Conservation (phyloP, 2,797 vertebrate species). For the Sebastes oblongus region DNA sequence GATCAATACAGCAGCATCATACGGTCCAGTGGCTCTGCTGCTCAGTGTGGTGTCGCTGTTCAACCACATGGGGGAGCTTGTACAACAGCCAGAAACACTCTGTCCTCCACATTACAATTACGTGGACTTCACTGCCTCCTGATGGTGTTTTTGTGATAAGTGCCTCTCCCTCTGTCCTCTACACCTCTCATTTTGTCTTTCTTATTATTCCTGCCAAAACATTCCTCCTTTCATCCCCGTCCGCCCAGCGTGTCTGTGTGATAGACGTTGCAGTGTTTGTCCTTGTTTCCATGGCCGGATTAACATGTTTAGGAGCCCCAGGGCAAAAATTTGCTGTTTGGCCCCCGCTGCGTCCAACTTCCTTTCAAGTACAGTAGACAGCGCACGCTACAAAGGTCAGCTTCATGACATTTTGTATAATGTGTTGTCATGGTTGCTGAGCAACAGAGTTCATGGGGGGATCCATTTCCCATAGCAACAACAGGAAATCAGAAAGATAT, state of each 20-base stretch:
- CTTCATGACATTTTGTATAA: not conserved
- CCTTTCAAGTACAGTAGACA: not conserved
- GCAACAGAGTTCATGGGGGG: not conserved
- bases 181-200: not conserved
- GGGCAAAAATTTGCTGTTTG: not conserved
- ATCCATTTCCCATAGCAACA: not conserved
- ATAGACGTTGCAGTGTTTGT: not conserved
- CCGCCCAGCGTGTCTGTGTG: not conserved
- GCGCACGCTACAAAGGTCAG: not conserved
- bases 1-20: not conserved
- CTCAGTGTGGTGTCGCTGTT: constrained; percentile 12
- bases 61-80: constrained; percentile 66
- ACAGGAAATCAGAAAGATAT: not conserved
- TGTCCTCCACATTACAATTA: not conserved
- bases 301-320: not conserved
- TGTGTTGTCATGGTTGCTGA: not conserved
- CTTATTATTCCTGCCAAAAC: not conserved
- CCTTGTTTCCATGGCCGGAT: not conserved
- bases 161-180: not conserved
- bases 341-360: not conserved
- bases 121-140: constrained; percentile 17
- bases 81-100: constrained; percentile 17
- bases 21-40: not conserved
- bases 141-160: not conserved
- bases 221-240: not conserved